These are phyloP conservation scores for Watsonalla binaria DNA, from an alignment of 2,888 invertebrate species.

Conservation along the genomic window DNA sequence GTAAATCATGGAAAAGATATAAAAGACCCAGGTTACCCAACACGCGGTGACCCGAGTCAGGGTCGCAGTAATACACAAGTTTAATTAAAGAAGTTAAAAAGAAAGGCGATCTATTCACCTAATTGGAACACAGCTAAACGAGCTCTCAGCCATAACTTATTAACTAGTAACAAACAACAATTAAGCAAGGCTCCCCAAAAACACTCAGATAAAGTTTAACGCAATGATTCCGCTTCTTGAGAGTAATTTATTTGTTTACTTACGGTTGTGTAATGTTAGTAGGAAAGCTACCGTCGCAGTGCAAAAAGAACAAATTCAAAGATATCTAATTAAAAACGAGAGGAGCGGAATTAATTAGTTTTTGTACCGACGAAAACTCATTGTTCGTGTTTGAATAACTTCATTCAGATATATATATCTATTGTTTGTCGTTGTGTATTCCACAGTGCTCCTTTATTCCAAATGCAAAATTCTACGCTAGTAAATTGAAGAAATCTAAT, in stretches of 20 bases:
- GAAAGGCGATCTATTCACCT: constrained; percentile 10
- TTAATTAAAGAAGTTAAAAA: background rate
- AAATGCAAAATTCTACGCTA: too few species aligned
- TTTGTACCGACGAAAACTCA: background rate
- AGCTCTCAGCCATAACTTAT: constrained; percentile 5
- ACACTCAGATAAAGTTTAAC: constrained; percentile 6
- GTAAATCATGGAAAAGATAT: too few species aligned
- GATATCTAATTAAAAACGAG: constrained; percentile 49
- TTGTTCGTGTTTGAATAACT: too few species aligned
- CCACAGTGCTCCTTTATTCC: too few species aligned
- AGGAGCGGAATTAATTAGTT: constrained; percentile 36
- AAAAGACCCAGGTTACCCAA: too few species aligned
- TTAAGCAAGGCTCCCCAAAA: constrained; percentile 6
- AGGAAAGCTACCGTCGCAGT: constrained; percentile 25
- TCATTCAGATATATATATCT: background rate
- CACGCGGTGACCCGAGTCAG: too few species aligned
- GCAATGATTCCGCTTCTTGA: constrained; percentile 6
- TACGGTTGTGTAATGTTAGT: constrained; percentile 30
- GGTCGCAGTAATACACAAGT: background rate
- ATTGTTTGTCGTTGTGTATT: background rate
- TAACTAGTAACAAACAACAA: constrained; percentile 8
- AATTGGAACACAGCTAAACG: constrained; percentile 11
- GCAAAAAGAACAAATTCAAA: constrained; percentile 30
- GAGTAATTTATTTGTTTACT: constrained; percentile 54
- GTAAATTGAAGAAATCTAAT: too few species aligned